Percentiles rank a stretch among this genome's conserved stretches.
Evolutionary conservation across 2,888 invertebrate species (phyloP).

Genomic region (Apotomis capreana): DNA sequence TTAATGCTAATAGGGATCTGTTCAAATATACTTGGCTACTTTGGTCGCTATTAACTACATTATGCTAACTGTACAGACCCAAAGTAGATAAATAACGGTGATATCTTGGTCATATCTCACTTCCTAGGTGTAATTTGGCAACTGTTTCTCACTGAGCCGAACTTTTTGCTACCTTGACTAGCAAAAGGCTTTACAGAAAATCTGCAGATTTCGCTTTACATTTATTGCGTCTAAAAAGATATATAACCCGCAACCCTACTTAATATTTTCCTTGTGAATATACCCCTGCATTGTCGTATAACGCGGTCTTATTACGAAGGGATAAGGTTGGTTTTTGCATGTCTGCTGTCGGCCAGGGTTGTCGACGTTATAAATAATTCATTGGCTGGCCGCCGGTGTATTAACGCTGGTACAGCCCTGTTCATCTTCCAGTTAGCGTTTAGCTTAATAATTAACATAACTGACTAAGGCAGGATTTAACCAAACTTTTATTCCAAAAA

Average conservation of each 20-base stretch:
- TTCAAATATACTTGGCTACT: no score
- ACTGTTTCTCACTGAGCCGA: neutral
- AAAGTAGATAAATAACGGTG: no score
- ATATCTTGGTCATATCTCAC: no score
- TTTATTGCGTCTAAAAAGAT: conserved; percentile 40
- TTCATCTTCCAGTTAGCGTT: conserved; percentile 56
- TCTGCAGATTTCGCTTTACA: conserved; percentile 40
- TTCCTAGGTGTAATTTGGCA: neutral
- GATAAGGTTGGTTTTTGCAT: conserved; percentile 8
- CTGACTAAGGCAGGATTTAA: conserved; percentile 39
- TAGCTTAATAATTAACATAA: conserved; percentile 52
- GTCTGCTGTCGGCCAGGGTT: conserved; percentile 5
- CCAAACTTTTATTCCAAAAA: no score
- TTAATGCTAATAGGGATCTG: no score
- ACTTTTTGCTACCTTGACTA: conserved; percentile 25
- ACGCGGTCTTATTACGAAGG: neutral
- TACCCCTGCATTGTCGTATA: conserved; percentile 20
- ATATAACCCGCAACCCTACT: conserved; percentile 34
- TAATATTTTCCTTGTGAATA: conserved; percentile 39
- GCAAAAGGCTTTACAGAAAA: conserved; percentile 31
- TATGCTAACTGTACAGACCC: no score
- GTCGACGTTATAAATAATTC: conserved; percentile 41
- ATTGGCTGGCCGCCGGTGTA: conserved; percentile 47
- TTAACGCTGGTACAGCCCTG: conserved; percentile 49
- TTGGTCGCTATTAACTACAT: no score